Evolutionary conservation across 2,797 vertebrate genomes (phyloP).

Genomic region (Acrossocheilus wenchowensis): DNA sequence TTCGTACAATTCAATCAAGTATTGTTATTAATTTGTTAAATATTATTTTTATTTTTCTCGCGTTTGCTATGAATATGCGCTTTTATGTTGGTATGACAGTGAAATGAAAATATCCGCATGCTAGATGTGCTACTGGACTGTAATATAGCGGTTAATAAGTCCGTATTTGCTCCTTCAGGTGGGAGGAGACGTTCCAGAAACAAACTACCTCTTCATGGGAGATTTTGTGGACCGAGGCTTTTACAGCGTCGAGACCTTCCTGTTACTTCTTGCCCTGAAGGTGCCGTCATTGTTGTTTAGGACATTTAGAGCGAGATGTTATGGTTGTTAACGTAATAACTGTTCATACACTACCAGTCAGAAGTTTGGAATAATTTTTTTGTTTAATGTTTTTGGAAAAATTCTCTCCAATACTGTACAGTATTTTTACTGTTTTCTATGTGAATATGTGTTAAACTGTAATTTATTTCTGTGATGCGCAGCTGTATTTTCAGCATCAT

Average conservation of each 20-base stretch:
- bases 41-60: not conserved
- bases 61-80: not conserved
- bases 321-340: not conserved
- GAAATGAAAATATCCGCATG: not conserved
- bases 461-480: not conserved
- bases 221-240: conserved; percentile 96
- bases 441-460: too few relatives aligned
- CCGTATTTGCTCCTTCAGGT: conserved; percentile 73
- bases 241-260: conserved; percentile 96
- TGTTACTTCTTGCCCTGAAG: conserved; percentile 92
- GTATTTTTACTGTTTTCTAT: too few relatives aligned
- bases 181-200: conserved; percentile 93
- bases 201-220: conserved; percentile 96
- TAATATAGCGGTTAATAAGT: not conserved
- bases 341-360: not conserved
- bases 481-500: too few relatives aligned
- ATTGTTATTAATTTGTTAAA: too few relatives aligned
- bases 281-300: conserved; percentile 65
- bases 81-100: not conserved
- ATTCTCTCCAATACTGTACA: not conserved
- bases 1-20: too few relatives aligned
- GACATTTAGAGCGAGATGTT: not conserved
- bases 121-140: not conserved
- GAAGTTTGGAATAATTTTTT: not conserved
- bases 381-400: not conserved